Evolutionary conservation across 23 tunicate genomes (phyloP).

Genomic region (Diplosoma virens): DNA sequence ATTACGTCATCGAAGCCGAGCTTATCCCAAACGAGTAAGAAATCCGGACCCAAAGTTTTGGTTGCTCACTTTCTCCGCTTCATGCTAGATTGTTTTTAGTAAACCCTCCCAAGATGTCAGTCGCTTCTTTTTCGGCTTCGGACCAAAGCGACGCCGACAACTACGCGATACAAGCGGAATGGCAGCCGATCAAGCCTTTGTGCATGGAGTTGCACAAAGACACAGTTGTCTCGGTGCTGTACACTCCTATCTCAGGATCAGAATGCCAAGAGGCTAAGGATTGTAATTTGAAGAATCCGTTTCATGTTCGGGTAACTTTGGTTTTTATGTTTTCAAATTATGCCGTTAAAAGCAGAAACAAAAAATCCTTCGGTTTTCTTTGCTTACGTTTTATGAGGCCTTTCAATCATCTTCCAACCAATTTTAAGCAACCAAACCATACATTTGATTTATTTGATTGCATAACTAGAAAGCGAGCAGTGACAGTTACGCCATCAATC

Average conservation of each 20-base stretch:
- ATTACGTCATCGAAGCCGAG: constrained; percentile 5
- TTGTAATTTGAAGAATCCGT: neutral
- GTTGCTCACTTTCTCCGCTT: neutral
- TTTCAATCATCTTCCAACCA: too few species aligned
- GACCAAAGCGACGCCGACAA: neutral
- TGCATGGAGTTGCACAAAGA: neutral
- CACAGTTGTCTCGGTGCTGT: neutral
- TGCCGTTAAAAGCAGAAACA: neutral
- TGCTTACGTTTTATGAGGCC: neutral
- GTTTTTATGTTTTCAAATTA: neutral
- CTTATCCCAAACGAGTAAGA: neutral
- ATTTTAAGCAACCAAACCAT: too few species aligned
- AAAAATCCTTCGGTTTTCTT: neutral
- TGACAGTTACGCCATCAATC: too few species aligned
- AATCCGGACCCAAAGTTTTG: too few species aligned
- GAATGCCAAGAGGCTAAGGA: neutral
- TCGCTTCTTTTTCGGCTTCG: neutral
- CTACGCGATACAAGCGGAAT: neutral
- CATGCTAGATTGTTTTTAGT: neutral
- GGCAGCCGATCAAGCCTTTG: neutral
- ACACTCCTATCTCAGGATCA: constrained; percentile 7
- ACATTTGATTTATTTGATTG: too few species aligned
- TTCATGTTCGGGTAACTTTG: neutral
- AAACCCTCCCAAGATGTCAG: neutral
- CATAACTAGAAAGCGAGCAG: too few species aligned